Evolutionary conservation across 1,140 invertebrate species (phyloP).

Genomic region (Ceratoteleas bidentatus): DNA sequence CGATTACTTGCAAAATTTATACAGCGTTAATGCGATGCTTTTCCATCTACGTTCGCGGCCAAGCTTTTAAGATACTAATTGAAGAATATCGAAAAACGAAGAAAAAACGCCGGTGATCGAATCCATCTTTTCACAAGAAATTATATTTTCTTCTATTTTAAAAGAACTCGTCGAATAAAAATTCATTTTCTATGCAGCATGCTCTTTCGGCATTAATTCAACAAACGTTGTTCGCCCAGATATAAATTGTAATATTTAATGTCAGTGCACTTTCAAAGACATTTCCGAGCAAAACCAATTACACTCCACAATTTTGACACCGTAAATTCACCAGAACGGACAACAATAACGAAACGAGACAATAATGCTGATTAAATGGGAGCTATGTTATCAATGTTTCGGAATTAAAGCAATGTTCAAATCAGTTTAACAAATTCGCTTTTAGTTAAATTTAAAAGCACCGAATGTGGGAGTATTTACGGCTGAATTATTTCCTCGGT

Average conservation of each 20-base stretch:
- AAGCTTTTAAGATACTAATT: conserved; percentile 57
- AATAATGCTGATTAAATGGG: conserved; percentile 2
- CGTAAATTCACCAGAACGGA: background rate
- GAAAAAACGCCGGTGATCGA: conserved; percentile 21
- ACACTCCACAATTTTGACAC: background rate
- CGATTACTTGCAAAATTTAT: conserved; percentile 58
- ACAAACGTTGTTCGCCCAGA: conserved; percentile 7
- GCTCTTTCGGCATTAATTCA: conserved; percentile 20
- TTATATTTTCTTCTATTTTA: conserved; percentile 47
- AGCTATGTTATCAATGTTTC: background rate
- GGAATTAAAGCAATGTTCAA: too few species aligned
- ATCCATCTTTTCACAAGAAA: conserved; percentile 42
- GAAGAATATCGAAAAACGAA: conserved; percentile 54
- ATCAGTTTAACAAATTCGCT: too few species aligned
- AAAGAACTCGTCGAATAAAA: conserved; percentile 37
- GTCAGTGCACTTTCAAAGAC: conserved; percentile 3
- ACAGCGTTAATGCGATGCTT: conserved; percentile 44
- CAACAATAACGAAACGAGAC: background rate
- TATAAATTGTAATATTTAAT: conserved; percentile 41
- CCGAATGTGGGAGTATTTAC: background rate
- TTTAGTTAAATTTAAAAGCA: too few species aligned
- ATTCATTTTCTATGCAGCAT: conserved; percentile 39
- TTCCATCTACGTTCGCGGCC: conserved; percentile 23
- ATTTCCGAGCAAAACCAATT: conserved; percentile 12
- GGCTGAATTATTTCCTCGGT: background rate